phyloP scores from a whole-genome alignment of 2,888 invertebrate species.

The Drosophila barbarae region DNA sequence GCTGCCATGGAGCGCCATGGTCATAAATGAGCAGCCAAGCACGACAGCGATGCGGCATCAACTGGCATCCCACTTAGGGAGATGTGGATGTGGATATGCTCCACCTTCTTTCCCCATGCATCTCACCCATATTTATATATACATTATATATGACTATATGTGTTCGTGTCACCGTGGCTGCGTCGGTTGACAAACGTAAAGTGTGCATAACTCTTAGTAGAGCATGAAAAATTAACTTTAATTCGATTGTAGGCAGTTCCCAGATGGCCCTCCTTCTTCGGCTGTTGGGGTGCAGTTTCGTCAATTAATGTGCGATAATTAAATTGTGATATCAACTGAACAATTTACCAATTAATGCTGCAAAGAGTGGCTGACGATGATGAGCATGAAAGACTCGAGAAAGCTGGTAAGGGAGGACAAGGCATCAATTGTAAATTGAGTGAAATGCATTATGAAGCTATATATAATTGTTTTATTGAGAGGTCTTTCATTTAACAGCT shows the following conservation, averaged over 20 bases:
- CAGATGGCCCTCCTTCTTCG: constrained; percentile 19
- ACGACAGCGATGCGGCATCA: constrained; percentile 37
- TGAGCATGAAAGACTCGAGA: constrained; percentile 2
- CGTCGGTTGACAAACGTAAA: constrained; percentile 43
- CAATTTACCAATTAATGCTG: constrained; percentile 40
- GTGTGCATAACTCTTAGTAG: constrained; percentile 59
- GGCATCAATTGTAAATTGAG: not conserved
- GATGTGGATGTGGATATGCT: constrained; percentile 20
- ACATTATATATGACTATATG: not conserved
- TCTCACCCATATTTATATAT: constrained; percentile 13
- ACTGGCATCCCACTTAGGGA: constrained; percentile 34
- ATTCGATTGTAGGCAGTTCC: constrained; percentile 43
- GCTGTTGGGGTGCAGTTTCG: constrained; percentile 19
- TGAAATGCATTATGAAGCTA: constrained; percentile 3
- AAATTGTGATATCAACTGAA: constrained; percentile 45
- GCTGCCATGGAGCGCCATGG: constrained; percentile 59
- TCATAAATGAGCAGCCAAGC: constrained; percentile 75
- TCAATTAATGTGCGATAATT: constrained; percentile 46
- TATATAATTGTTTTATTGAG: not conserved
- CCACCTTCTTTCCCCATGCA: constrained; percentile 11
- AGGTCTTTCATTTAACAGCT: not conserved
- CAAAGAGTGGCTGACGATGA: constrained; percentile 24
- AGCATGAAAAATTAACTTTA: constrained; percentile 50
- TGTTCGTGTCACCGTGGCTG: constrained; percentile 2
- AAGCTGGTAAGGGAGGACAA: not conserved